Evolutionary conservation across 2,888 invertebrate genomes (phyloP).

Genomic region (Trachelus troglodyta): DNA sequence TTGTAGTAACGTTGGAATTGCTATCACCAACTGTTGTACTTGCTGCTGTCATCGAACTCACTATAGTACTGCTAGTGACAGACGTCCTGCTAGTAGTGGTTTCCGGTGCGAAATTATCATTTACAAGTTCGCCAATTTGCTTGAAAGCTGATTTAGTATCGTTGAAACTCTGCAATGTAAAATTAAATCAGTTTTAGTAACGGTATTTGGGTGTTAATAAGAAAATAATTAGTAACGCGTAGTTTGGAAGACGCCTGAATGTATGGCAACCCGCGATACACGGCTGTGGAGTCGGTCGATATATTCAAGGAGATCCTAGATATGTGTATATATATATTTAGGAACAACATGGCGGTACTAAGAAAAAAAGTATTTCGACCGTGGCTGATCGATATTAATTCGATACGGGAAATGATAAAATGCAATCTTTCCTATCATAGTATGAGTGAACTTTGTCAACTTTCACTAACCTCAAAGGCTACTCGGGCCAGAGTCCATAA

Average conservation of each 20-base stretch:
- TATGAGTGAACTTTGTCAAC: background rate
- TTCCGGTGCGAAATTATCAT: constrained; percentile 64
- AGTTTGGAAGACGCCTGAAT: constrained; percentile 28
- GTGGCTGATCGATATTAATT: background rate
- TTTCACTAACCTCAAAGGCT: constrained; percentile 55
- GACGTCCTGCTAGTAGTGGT: constrained; percentile 33
- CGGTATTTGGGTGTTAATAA: constrained; percentile 28
- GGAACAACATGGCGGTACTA: background rate
- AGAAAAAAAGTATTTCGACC: background rate
- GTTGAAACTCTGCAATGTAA: constrained; percentile 65
- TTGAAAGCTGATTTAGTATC: constrained; percentile 68
- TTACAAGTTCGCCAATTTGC: constrained; percentile 64
- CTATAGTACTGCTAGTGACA: constrained; percentile 7
- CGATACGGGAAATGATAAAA: background rate
- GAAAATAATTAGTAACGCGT: constrained; percentile 58
- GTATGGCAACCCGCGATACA: constrained; percentile 16
- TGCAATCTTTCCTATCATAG: background rate
- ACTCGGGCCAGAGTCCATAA: constrained; percentile 61
- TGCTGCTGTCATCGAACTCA: background rate
- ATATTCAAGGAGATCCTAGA: background rate
- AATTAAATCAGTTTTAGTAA: constrained; percentile 11
- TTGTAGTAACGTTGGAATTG: constrained; percentile 24
- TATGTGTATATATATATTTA: background rate
- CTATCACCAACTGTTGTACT: background rate
- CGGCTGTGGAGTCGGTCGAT: constrained; percentile 15